Evolutionary conservation across 2,888 invertebrate species (phyloP).

Genomic region (Aquatica leii): DNA sequence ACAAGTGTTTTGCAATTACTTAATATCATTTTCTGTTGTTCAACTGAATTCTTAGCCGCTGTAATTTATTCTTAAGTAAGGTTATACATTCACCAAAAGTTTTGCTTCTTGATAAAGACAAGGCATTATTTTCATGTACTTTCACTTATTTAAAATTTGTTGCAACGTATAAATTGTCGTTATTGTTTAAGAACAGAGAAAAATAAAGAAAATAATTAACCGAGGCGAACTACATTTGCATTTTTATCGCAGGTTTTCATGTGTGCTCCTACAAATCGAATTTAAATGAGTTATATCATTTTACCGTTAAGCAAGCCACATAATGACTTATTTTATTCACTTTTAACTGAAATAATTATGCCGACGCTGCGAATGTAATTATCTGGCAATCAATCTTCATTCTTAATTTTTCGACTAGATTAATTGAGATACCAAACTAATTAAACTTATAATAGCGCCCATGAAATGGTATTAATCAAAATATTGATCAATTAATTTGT

Average conservation of each 20-base stretch:
- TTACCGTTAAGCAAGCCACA: conserved; percentile 32
- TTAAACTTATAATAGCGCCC: conserved; percentile 3
- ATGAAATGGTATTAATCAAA: conserved; percentile 8
- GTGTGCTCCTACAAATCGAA: conserved; percentile 32
- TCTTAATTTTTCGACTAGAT: conserved; percentile 23
- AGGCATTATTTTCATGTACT: too few species aligned
- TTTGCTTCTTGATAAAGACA: too few species aligned
- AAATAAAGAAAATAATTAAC: conserved; percentile 27
- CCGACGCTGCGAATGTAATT: conserved; percentile 35
- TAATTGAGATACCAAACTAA: conserved; percentile 12
- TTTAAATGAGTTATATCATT: conserved; percentile 39
- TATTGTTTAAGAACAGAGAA: too few species aligned
- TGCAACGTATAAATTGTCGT: too few species aligned
- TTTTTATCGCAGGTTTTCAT: conserved; percentile 36
- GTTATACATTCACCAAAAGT: too few species aligned
- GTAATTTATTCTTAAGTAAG: too few species aligned
- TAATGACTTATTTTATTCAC: conserved; percentile 36
- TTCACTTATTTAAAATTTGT: too few species aligned
- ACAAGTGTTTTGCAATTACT: too few species aligned
- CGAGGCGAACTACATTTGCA: conserved; percentile 28
- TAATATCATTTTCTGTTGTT: too few species aligned
- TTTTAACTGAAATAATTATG: conserved; percentile 27
- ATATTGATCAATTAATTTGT: conserved; percentile 13
- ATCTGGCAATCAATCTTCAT: conserved; percentile 44
- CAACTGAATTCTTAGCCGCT: too few species aligned